Evolutionary conservation across 2,797 vertebrate species (phyloP).

Genomic region (Halcyon leucocephala): DNA sequence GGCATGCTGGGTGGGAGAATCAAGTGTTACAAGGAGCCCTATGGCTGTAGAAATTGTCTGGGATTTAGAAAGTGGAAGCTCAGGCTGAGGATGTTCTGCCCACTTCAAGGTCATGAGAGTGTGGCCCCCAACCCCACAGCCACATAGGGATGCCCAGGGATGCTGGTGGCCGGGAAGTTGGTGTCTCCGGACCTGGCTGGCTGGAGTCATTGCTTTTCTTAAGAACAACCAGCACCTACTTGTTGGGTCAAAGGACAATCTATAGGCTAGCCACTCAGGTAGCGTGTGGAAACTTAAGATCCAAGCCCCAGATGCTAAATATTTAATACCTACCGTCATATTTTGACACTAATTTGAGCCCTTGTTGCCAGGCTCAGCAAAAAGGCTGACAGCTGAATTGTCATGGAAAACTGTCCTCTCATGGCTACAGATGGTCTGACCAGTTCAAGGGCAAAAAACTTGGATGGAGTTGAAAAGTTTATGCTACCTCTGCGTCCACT

Average conservation of each 20-base stretch:
- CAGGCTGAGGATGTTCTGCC: neutral
- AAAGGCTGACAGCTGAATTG: neutral
- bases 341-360: neutral
- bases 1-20: neutral
- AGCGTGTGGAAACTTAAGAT: neutral
- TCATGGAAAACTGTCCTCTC: neutral
- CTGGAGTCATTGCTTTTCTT: neutral
- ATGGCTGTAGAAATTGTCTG: neutral
- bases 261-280: neutral
- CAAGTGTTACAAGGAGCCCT: neutral
- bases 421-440: neutral
- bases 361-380: neutral
- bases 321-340: neutral
- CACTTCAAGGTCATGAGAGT: neutral
- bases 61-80: neutral
- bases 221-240: neutral
- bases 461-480: neutral
- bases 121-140: fast-evolving
- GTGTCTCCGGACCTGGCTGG: neutral
- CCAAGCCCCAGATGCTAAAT: neutral
- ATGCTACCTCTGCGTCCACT: neutral
- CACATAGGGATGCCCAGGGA: neutral
- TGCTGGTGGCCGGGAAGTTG: neutral
- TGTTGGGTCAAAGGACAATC: neutral
- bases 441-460: neutral